Percentiles rank a stretch among this genome's conserved stretches.
Evolutionary conservation across 2,113 vertebrate species (phyloP).

Genomic region (Pogona vitticeps): DNA sequence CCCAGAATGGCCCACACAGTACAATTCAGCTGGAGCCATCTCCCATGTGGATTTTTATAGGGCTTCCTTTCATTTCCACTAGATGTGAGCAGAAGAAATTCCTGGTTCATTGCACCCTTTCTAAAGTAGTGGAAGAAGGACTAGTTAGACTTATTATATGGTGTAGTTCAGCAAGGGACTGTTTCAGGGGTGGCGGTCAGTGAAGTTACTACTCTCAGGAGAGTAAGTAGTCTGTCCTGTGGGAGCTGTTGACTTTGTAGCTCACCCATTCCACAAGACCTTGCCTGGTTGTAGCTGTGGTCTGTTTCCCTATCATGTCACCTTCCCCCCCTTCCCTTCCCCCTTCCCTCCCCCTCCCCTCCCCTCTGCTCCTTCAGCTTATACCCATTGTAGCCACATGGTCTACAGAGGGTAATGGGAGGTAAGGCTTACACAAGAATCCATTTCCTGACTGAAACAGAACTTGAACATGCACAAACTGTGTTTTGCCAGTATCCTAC

Average conservation of each 20-base stretch:
- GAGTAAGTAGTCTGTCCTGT: background rate
- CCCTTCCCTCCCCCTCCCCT: background rate
- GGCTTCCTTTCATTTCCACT: background rate
- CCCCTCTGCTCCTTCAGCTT: background rate
- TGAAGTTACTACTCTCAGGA: background rate
- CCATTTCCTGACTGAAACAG: too few species aligned
- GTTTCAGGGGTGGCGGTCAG: background rate
- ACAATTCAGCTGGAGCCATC: background rate
- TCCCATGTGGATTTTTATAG: background rate
- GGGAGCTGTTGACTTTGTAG: background rate
- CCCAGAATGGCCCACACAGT: background rate
- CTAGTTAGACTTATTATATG: background rate
- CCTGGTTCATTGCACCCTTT: background rate
- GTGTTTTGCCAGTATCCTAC: too few species aligned
- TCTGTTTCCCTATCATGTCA: background rate
- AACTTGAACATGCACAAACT: background rate
- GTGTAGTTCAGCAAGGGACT: background rate
- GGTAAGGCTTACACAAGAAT: background rate
- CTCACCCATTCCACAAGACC: too few species aligned
- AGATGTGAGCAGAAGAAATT: background rate
- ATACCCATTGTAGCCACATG: background rate
- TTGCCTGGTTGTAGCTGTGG: background rate
- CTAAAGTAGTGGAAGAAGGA: background rate
- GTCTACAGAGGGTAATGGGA: background rate
- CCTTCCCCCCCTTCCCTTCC: background rate